Percentiles rank a stretch among this genome's conserved stretches.
These are phyloP conservation scores for Rattus rattus DNA, from an alignment of 2,113 vertebrate species.

Conservation along the genomic window DNA sequence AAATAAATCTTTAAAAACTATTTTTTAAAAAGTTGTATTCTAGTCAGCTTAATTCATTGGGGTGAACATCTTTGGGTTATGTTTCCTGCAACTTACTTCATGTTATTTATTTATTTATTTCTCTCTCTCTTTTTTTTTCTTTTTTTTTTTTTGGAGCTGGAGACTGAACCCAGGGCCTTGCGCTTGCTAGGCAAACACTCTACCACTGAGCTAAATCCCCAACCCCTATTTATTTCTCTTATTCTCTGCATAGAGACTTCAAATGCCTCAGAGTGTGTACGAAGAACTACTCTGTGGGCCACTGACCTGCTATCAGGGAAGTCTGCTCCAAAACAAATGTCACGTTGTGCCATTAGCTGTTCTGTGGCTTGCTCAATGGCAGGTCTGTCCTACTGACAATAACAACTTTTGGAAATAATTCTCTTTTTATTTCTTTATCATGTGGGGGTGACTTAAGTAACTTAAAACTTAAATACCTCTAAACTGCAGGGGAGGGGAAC, in stretches of 20 bases:
- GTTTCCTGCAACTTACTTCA: constrained; percentile 33
- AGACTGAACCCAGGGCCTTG: too few relatives aligned
- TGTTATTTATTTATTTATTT: background rate
- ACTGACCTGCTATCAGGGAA: constrained; percentile 15
- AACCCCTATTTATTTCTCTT: background rate
- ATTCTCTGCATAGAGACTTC: constrained; percentile 50
- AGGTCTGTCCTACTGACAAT: constrained; percentile 42
- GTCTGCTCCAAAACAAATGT: constrained; percentile 50
- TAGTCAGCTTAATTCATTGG: constrained; percentile 48
- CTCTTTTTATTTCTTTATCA: background rate
- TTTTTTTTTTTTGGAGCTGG: too few relatives aligned
- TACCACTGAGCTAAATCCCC: too few relatives aligned
- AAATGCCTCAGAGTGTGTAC: background rate
- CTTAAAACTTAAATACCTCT: constrained; percentile 4
- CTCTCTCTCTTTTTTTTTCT: too few relatives aligned
- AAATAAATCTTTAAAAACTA: too few relatives aligned
- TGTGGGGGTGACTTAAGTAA: background rate
- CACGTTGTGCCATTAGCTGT: background rate
- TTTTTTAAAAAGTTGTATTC: background rate
- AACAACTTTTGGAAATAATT: background rate
- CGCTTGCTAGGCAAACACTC: too few relatives aligned
- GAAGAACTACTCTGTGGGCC: constrained; percentile 31
- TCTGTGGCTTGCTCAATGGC: constrained; percentile 8
- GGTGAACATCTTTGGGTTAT: constrained; percentile 2
- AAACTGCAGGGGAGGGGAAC: background rate